Base-by-base conservation (phyloP, 2,113 vertebrate genomes). In the Clarias macrocephalus region DNA sequence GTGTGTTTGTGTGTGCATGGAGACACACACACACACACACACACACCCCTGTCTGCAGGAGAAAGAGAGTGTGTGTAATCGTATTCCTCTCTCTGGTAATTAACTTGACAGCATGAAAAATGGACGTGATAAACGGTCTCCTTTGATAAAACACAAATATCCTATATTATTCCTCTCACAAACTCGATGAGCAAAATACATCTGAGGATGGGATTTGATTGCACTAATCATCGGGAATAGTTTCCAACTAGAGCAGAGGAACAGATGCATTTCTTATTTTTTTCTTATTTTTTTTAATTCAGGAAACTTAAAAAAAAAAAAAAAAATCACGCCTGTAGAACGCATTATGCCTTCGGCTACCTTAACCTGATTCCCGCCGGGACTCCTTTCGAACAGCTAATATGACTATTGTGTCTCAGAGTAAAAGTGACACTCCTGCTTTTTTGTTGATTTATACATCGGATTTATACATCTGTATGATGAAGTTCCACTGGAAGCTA, bases 71-170 rank as follows among this genome's bases (percentile, higher is more conserved):
- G 89, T 85, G 91, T 93, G 90, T 94, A 94, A 95, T 94, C 93
- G 93, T 92, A 94, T 95, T 94, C 90, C 90, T 91, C 91, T 93
- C 93, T 95, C 93, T 92, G 89, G 92, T 95, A 95, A 96, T 95
- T 95, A 95, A 92, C 93, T 93, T 94, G 95, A 95, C 95, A 95
- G 95, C 94, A 95, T 95, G 93, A 96, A 94, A 91, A 96, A 95
- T 95, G 94, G 92, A 95, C 93, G 93, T 87, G 94, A 95, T 94
- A 93, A 94, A 93, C 93, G 92, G 93, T 94, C 94, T 93, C 90
- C 90, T 92, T 93, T 93, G 92, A 93, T 94, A 91, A 93, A 93
- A 93, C 92, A 94, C 92, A 94, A 93, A 94, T 94, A 93, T 92
- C 91, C 91, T 88, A 80, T 91, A 92, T 93, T 92, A 92, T 92